These are phyloP conservation scores for Epinephelus lanceolatus DNA, from an alignment of 2,113 vertebrate species.

Conservation along the genomic window DNA sequence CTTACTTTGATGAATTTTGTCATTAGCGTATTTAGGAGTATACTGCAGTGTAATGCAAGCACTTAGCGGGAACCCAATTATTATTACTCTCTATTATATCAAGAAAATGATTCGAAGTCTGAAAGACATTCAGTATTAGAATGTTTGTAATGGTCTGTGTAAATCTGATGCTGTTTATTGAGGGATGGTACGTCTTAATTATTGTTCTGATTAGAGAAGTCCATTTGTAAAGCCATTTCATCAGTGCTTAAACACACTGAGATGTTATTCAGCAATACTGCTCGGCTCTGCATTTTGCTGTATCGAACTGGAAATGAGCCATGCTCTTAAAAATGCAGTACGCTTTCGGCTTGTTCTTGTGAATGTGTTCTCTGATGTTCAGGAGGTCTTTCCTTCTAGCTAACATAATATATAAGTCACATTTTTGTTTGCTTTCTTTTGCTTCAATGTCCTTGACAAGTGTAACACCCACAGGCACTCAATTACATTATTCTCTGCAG, in stretches of 20 bases:
- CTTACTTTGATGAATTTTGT: not conserved
- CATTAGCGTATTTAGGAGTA: not conserved
- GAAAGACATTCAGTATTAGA: not conserved
- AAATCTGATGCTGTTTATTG: not conserved
- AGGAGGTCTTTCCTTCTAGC: not conserved
- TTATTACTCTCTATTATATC: not conserved
- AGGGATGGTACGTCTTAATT: not conserved
- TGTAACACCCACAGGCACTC: slow-evolving; percentile 1
- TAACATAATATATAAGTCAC: not conserved
- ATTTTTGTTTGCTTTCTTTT: not conserved
- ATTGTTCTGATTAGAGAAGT: not conserved
- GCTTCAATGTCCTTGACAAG: not conserved
- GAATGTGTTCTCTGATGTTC: not conserved
- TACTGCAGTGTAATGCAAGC: not conserved
- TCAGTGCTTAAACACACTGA: not conserved
- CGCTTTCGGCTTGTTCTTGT: not conserved
- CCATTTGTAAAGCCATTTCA: slow-evolving; percentile 9
- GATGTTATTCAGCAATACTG: not conserved
- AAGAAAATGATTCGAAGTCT: not conserved
- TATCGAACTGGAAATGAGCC: not conserved
- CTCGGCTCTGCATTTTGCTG: not conserved
- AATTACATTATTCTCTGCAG: slow-evolving; percentile 15
- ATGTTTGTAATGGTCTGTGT: not conserved
- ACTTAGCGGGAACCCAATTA: not conserved
- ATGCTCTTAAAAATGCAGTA: not conserved